These are phyloP conservation scores for Exephanes ischioxanthus DNA, from an alignment of 2,888 invertebrate species.

Conservation along the genomic window DNA sequence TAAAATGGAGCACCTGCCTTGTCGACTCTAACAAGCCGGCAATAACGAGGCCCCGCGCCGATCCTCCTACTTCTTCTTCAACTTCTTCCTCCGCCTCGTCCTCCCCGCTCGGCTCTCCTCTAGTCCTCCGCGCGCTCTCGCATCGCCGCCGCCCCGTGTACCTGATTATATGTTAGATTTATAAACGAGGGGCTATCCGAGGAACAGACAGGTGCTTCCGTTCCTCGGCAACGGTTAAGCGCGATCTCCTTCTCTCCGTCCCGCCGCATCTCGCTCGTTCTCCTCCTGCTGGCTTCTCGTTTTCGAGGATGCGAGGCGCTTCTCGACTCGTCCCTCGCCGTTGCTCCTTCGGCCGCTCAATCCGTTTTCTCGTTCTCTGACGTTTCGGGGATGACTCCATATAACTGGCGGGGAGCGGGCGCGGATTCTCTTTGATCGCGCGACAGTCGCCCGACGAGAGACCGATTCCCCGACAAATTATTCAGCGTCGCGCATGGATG, in stretches of 20 bases:
- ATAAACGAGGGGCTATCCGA: conserved; percentile 81
- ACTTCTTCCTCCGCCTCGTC: conserved; percentile 55
- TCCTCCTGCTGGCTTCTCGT: conserved; percentile 38
- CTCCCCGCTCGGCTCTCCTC: conserved; percentile 40
- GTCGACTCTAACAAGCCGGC: conserved; percentile 82
- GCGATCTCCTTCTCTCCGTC: conserved; percentile 47
- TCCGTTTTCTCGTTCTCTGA: conserved; percentile 38
- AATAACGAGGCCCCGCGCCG: conserved; percentile 79
- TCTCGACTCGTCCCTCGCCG: conserved; percentile 35
- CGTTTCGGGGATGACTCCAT: conserved; percentile 61
- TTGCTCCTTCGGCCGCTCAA: neutral
- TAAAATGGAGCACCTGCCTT: conserved; percentile 83
- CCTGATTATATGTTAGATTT: conserved; percentile 84
- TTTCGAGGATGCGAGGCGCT: conserved; percentile 47
- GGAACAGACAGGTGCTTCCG: conserved; percentile 80
- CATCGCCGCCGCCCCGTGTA: conserved; percentile 76
- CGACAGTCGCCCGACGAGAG: conserved; percentile 58
- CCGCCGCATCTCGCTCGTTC: conserved; percentile 22
- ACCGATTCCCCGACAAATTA: conserved; percentile 45
- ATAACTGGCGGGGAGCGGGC: conserved; percentile 30
- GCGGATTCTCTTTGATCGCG: conserved; percentile 59
- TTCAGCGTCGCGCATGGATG: conserved; percentile 25
- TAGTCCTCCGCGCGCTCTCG: conserved; percentile 65
- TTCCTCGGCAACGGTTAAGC: conserved; percentile 69
- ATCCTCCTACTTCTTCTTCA: conserved; percentile 71